These are phyloP conservation scores for Sycophaga agraensis DNA, from an alignment of 1,140 invertebrate species.

Conservation along the genomic window DNA sequence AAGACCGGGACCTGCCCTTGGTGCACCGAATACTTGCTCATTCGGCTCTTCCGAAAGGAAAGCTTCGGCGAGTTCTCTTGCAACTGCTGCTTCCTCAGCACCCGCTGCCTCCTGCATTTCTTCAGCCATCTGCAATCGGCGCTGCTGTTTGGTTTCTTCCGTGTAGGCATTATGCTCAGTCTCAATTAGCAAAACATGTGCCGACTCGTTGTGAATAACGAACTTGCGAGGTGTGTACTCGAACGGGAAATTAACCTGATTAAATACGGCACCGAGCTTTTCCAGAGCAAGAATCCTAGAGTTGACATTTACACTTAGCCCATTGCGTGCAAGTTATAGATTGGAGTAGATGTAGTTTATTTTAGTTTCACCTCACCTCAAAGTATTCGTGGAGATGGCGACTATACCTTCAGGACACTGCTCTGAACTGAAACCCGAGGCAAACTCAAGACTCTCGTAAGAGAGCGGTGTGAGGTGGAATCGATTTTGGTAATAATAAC, in stretches of 20 bases:
- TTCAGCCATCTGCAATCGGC: conserved; percentile 82
- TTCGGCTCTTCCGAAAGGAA: conserved; percentile 94
- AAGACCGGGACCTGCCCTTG: conserved; percentile 93
- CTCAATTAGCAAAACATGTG: conserved; percentile 90
- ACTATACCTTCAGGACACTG: conserved; percentile 99
- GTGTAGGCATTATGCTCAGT: conserved; percentile 99
- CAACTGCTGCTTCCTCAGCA: conserved; percentile 91
- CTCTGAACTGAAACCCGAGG: conserved; percentile 96
- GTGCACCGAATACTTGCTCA: conserved; percentile 90
- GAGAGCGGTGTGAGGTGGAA: conserved; percentile 95
- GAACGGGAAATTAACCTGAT: conserved; percentile 88
- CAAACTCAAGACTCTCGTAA: conserved; percentile 96
- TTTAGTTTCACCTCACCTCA: conserved; percentile 59
- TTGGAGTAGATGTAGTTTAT: too few relatives aligned
- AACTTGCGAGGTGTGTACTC: conserved; percentile 97
- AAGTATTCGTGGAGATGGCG: conserved; percentile 96
- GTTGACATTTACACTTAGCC: too few relatives aligned
- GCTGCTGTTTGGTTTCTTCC: conserved; percentile 91
- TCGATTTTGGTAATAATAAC: conserved; percentile 97
- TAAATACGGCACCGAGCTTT: conserved; percentile 98
- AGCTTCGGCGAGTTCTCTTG: conserved; percentile 94
- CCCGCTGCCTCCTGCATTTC: conserved; percentile 97
- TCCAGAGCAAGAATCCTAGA: conserved; percentile 88
- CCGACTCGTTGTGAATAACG: conserved; percentile 89
- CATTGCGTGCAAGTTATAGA: background rate